Evolutionary conservation across 2,113 vertebrate species (phyloP).

Genomic region (Muscicapa adusta): DNA sequence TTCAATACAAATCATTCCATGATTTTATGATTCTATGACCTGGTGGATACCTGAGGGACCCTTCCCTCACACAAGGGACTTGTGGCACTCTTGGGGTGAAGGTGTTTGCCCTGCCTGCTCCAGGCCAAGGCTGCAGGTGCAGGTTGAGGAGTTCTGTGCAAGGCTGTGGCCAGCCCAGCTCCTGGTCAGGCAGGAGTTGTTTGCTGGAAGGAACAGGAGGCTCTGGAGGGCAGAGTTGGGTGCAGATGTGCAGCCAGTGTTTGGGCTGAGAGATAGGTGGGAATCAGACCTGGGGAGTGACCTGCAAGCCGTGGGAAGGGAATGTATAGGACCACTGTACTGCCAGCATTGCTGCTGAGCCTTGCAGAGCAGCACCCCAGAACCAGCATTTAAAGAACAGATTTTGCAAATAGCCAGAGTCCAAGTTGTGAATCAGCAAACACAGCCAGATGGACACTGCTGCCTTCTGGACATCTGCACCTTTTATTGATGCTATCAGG

Average conservation of each 20-base stretch:
- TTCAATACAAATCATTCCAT: not conserved
- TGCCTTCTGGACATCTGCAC: slow-evolving; percentile 36
- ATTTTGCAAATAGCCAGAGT: not conserved
- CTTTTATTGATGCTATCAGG: slow-evolving; percentile 20
- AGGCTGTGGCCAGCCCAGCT: not conserved
- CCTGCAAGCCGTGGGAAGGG: not conserved
- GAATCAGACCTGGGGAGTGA: not conserved
- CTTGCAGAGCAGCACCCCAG: not conserved
- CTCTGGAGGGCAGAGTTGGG: not conserved
- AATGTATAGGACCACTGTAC: not conserved
- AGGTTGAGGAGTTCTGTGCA: not conserved
- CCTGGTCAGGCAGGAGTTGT: not conserved
- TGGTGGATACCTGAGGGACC: too few relatives aligned
- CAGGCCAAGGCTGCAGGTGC: not conserved
- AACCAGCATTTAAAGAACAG: not conserved
- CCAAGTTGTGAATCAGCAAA: not conserved
- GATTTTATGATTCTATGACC: not conserved
- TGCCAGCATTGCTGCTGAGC: not conserved
- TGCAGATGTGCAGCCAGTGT: not conserved
- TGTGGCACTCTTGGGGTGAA: not conserved
- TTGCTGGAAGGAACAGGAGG: not conserved
- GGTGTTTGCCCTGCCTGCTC: not conserved
- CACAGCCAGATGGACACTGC: slow-evolving; percentile 40
- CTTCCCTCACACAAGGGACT: not conserved
- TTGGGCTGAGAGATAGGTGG: not conserved